Evolutionary conservation across 1,140 invertebrate species (phyloP).

Genomic region (Magallana angulata): DNA sequence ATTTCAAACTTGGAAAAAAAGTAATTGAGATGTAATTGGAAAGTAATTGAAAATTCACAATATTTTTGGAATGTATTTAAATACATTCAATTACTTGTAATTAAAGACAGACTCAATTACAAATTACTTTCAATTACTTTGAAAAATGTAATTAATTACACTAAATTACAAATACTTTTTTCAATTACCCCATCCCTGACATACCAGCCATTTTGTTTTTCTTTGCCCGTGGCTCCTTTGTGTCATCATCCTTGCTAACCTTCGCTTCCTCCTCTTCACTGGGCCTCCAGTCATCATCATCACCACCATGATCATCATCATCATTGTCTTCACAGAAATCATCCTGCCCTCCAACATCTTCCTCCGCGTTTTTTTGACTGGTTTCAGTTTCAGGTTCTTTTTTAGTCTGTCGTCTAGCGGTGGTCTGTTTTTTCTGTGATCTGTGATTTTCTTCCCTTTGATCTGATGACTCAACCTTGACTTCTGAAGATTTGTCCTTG

Average conservation of each 20-base stretch:
- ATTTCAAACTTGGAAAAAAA: too few relatives aligned
- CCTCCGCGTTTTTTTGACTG: not conserved
- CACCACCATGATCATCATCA: not conserved
- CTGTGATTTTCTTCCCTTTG: not conserved
- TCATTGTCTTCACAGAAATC: not conserved
- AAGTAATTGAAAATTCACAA: too few relatives aligned
- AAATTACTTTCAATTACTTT: too few relatives aligned
- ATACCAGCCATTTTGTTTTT: not conserved
- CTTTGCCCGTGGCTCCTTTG: not conserved
- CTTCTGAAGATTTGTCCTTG: not conserved
- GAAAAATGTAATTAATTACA: too few relatives aligned
- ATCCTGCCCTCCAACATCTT: not conserved
- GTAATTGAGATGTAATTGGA: too few relatives aligned
- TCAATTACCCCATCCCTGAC: too few relatives aligned
- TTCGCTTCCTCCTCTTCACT: not conserved
- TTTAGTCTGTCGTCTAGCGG: not conserved
- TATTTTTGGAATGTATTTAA: too few relatives aligned
- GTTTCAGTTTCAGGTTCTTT: not conserved
- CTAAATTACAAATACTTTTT: too few relatives aligned
- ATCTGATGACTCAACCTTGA: not conserved
- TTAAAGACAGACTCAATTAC: too few relatives aligned
- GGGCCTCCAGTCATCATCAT: not conserved
- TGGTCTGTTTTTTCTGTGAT: too few relatives aligned
- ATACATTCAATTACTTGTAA: too few relatives aligned
- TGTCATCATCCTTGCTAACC: not conserved